Conservation (phyloP, 2,113 vertebrate genomes). For the Heloderma charlesbogerti region DNA sequence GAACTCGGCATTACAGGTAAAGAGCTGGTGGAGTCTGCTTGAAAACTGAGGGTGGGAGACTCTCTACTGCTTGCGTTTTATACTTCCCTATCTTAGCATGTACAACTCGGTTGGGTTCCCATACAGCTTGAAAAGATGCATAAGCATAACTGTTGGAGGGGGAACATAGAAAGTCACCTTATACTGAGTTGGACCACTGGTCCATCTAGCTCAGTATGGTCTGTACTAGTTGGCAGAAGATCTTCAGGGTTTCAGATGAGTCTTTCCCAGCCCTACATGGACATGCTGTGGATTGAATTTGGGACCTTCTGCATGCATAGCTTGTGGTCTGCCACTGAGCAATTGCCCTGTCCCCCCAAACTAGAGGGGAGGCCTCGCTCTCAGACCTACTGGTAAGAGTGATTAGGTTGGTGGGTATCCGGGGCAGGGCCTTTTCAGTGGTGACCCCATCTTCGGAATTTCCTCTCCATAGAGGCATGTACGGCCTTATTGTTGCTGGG, state of each 20-base stretch:
- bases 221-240: background rate
- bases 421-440: background rate
- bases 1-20: constrained; percentile 97
- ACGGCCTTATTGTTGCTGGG: background rate
- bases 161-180: background rate
- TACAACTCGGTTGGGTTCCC: background rate
- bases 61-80: background rate
- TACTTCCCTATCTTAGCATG: background rate
- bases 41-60: background rate
- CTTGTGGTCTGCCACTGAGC: background rate
- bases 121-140: background rate
- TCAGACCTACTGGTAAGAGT: background rate
- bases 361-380: background rate
- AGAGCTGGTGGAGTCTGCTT: background rate
- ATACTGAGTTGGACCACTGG: background rate
- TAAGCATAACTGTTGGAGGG: background rate
- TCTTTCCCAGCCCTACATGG: background rate
- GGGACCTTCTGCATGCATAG: background rate
- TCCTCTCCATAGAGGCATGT: no score
- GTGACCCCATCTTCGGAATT: no score
- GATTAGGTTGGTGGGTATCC: background rate
- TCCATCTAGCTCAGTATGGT: background rate
- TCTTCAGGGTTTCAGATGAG: background rate
- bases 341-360: background rate
- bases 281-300: background rate